Evolutionary conservation across 2,113 vertebrate genomes (phyloP).

Genomic region (Calyptommatus sinebrachiatus): DNA sequence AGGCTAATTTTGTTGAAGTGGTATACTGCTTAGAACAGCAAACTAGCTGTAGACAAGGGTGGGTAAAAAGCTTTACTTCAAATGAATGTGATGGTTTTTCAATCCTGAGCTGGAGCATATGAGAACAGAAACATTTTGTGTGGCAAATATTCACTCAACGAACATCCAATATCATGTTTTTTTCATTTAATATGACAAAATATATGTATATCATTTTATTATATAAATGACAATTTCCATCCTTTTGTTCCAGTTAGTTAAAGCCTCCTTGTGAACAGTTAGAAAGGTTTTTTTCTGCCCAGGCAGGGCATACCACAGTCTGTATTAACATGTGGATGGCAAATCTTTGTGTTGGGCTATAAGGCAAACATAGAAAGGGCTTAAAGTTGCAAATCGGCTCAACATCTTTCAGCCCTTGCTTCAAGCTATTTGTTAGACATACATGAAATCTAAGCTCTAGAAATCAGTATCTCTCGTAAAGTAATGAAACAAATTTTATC

Average conservation of each 20-base stretch:
- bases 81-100: constrained; percentile 69
- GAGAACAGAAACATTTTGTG: constrained; percentile 57
- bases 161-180: neutral
- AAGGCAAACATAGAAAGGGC: too few species aligned
- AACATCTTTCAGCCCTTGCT: neutral
- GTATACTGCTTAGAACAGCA: constrained; percentile 70
- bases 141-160: neutral
- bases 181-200: constrained; percentile 7
- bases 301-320: too few species aligned
- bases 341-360: too few species aligned
- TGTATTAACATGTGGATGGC: too few species aligned
- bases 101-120: constrained; percentile 69
- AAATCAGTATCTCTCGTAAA: too few species aligned
- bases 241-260: too few species aligned
- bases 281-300: neutral
- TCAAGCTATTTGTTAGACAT: neutral
- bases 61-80: constrained; percentile 58
- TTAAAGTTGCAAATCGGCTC: neutral
- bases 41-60: constrained; percentile 72
- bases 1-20: constrained; percentile 76
- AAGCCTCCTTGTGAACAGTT: neutral
- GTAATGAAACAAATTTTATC: too few species aligned
- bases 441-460: too few species aligned
- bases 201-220: constrained; percentile 51
- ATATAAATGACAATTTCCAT: neutral